Conservation (phyloP, 2,797 vertebrate genomes). For the Gymnoscopelus braueri region DNA sequence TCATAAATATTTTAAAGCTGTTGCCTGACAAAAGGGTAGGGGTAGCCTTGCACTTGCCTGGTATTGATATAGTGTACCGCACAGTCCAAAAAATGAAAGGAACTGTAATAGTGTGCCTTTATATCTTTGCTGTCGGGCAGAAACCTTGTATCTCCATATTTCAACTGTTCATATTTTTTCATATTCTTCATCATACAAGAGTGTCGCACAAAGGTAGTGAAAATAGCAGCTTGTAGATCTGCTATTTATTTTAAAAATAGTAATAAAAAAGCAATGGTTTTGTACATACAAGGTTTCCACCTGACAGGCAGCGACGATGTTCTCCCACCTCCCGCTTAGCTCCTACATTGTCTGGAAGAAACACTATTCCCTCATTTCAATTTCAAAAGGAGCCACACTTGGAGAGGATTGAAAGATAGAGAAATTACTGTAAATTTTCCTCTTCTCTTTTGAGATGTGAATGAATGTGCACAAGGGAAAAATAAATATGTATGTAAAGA, state of each 20-base stretch:
- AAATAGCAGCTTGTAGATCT: no score
- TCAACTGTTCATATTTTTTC: no score
- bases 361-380: slow-evolving; percentile 5
- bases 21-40: slow-evolving; percentile 47
- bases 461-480: not conserved
- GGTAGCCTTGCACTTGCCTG: slow-evolving; percentile 62
- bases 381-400: slow-evolving; percentile 20
- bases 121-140: not conserved
- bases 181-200: no score
- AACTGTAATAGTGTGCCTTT: not conserved
- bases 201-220: no score
- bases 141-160: no score
- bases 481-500: not conserved
- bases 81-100: slow-evolving; percentile 35
- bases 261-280: no score
- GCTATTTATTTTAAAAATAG: no score
- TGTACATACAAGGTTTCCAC: no score
- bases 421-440: slow-evolving; percentile 13
- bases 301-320: no score
- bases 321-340: slow-evolving; percentile 3
- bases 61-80: slow-evolving; percentile 59
- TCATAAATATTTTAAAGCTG: slow-evolving; percentile 74
- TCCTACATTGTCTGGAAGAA: not conserved
- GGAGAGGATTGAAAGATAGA: slow-evolving; percentile 2
- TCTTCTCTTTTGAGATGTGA: not conserved